Base-by-base conservation (phyloP, 1,140 invertebrate genomes). In the Bombus affinis region DNA sequence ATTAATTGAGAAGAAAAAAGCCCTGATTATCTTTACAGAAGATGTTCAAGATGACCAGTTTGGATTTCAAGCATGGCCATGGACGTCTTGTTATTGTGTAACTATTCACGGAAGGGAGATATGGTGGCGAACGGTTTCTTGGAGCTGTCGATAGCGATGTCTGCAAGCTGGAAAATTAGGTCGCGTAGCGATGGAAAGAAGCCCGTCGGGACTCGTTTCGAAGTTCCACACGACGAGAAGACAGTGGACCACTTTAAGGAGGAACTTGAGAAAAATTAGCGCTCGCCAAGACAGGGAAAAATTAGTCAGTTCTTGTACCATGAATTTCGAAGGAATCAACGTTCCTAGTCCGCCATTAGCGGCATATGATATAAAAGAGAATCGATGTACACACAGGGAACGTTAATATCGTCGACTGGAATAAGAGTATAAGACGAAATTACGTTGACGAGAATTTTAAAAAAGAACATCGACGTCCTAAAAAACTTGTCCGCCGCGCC, bases 121-220 rank as follows among this genome's bases (percentile, higher is more conserved):
- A 42, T 28, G 59, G 9, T 65, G 37, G 59, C 6, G 68, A 28
- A 70, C 3, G 32, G 66, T 75, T 78, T 13, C 57, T 59, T 25
- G 47, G 76, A 72, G 5, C 65, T 71, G 65, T 84, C 82, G 84
- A 86, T 81, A 75, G 32, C 35, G 70, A 76, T 4, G 68, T 35
- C 66, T 85, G 42, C 53, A 74, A 32, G 44, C 25, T 32, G 37
- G 77, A 77, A 83, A 75, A 76, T 85, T 81, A 47, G 84, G 79
- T 85, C 83, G 77, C 62, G 70, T 73, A 66, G 83, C 79, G n/a
- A 39, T 62, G 37, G 62, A 44, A 79, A 68, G 57, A 74, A 81
- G 78, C 47, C 86, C 83, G 76, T 80, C 68, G 73, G 57, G 80
- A 79, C 42, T 83, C 79, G 65, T 85, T 88, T 42, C 37, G 22